phyloP scores from a whole-genome alignment of 2,888 invertebrate genomes.

The Brachyptera risi region DNA sequence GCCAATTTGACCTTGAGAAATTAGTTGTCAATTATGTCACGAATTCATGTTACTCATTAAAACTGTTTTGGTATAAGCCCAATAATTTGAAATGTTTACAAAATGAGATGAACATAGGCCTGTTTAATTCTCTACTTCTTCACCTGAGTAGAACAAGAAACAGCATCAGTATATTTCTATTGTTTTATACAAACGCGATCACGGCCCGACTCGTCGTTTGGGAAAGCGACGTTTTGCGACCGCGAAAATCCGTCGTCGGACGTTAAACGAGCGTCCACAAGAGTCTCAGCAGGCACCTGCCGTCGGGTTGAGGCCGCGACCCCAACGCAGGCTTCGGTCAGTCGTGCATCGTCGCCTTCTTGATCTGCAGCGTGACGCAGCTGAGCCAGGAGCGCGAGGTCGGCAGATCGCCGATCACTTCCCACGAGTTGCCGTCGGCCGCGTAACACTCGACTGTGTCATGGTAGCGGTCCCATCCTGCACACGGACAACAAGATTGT shows the following conservation, averaged over 20 bases:
- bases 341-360: slow-evolving; percentile 11
- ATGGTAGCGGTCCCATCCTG: slow-evolving; percentile 49
- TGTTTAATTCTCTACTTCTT: too few species aligned
- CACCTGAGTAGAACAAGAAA: too few species aligned
- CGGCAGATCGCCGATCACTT: slow-evolving; percentile 47
- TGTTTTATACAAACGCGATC: too few species aligned
- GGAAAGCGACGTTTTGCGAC: background rate
- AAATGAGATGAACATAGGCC: too few species aligned
- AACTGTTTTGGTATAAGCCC: too few species aligned
- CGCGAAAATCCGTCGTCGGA: background rate
- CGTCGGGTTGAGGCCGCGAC: slow-evolving; percentile 1
- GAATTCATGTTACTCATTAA: too few species aligned
- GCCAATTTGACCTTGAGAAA: too few species aligned
- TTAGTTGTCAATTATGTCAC: too few species aligned
- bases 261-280: slow-evolving; percentile 26
- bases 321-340: too few species aligned
- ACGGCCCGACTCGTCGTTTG: background rate
- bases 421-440: slow-evolving; percentile 44
- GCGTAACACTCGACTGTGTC: slow-evolving; percentile 49
- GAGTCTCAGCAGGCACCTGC: slow-evolving; percentile 18
- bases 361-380: slow-evolving; percentile 45
- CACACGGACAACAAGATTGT: too few species aligned
- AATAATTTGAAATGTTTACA: too few species aligned
- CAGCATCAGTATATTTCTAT: too few species aligned
- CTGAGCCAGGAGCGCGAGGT: slow-evolving; percentile 49